Evolutionary conservation across 2,888 invertebrate genomes (phyloP), one percentile per base, ranked within the genome.

Genomic region (Hartigia nigra): DNA sequence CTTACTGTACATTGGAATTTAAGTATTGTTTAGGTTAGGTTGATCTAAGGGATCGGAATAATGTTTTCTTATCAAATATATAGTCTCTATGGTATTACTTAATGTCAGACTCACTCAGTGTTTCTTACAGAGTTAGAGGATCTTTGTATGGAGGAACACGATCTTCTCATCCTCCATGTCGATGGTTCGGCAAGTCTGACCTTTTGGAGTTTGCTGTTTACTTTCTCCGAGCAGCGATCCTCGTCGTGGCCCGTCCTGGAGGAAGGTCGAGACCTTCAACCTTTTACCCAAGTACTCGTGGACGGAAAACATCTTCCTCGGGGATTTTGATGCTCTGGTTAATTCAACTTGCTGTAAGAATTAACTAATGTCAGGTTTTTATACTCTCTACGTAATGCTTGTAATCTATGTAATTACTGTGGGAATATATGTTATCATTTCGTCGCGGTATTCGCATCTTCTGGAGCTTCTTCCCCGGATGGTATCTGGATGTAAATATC

Each of bases 401-500:
- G 23, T 55, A 55, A 23, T 55, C 23, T 55, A 23, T 55, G 55
- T 2, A 23, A 55, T 55, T 55, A 55, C 23, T 55, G 9, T 55
- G 55, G 55, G 23, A 23, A 4, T 39, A 23, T 55, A 23, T 55
- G 23, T 55, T 55, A 55, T 55, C 23, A 55, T 55, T 55, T 55
- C 9, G 55, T 23, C 55, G 23, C 23, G 55, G 9, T 55, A 55
- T 55, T 55, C 55, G 9, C 14, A 55, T 55, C 23, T 55, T 55
- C 55, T 23, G 55, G 23, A 55, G 55, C 55, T 23, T 55, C 55
- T 55, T 55, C 34, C 34, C 74, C 34, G 32, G 74, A 78, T 82
- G 79, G 77, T 79, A 76, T 81, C 80, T 85, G 82, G 82, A 83
- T 86, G 85, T 84, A 87, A 87, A 87, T 86, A 88, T 88, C 86